Percentiles rank a stretch among this genome's conserved stretches.
Evolutionary conservation across 2,797 vertebrate genomes (phyloP).

Genomic region (Bovichtus variegatus): DNA sequence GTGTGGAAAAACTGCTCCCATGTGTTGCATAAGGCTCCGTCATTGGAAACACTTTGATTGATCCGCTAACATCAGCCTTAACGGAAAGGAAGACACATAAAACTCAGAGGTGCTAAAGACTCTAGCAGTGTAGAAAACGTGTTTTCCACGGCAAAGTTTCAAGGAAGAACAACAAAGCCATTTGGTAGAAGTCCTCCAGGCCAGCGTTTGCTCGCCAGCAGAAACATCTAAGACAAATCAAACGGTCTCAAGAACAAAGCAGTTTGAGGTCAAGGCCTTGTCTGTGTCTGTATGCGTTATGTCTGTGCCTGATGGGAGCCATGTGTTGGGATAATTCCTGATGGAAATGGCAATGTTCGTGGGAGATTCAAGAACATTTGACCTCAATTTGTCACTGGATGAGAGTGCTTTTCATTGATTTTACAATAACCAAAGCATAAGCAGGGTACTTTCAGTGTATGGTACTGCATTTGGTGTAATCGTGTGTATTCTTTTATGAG

Average conservation of each 20-base stretch:
- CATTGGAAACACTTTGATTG: constrained; percentile 41
- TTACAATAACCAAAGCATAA: background rate
- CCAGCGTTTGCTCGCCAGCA: constrained; percentile 46
- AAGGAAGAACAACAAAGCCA: constrained; percentile 23
- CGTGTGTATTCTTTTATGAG: background rate
- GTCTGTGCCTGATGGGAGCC: constrained; percentile 33
- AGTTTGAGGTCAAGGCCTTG: constrained; percentile 33
- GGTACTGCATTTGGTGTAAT: background rate
- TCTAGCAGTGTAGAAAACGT: constrained; percentile 41
- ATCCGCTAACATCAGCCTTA: constrained; percentile 25
- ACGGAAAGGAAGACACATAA: constrained; percentile 37
- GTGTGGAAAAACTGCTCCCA: constrained; percentile 33
- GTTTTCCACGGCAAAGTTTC: constrained; percentile 42
- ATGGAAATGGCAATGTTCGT: constrained; percentile 4
- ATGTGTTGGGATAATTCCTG: constrained; percentile 20
- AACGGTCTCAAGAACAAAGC: constrained; percentile 42
- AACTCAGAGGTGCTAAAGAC: constrained; percentile 24
- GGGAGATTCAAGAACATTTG: background rate
- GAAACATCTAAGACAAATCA: constrained; percentile 37
- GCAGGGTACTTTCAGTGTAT: background rate
- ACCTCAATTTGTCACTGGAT: background rate
- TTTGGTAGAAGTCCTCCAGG: constrained; percentile 41
- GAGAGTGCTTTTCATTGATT: background rate
- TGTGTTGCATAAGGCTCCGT: constrained; percentile 37
- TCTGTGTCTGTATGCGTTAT: constrained; percentile 23